A percentile compares a stretch with the other conserved stretches of the same genome.
Conservation (phyloP, 2,797 vertebrate genomes). For the Enteromius thamalakanensis region DNA sequence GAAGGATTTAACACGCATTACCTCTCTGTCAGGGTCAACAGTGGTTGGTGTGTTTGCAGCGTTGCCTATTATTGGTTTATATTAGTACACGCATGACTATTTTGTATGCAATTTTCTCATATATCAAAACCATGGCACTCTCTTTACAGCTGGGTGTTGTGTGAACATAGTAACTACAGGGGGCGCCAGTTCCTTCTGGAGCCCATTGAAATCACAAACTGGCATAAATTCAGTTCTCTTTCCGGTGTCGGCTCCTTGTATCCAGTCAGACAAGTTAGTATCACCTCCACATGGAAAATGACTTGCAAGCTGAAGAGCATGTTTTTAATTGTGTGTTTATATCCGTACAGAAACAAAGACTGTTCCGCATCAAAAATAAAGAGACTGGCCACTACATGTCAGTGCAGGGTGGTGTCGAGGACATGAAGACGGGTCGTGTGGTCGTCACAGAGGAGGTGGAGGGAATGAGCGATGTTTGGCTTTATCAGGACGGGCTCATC, state of each 20-base stretch:
- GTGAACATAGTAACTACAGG: constrained; percentile 90
- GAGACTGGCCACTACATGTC: constrained; percentile 81
- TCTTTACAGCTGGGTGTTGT: constrained; percentile 89
- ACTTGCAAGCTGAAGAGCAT: not conserved
- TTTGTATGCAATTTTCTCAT: not conserved
- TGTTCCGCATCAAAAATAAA: constrained; percentile 85
- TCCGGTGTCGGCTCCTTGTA: constrained; percentile 88
- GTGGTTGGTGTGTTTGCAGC: constrained; percentile 74
- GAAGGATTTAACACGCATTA: constrained; percentile 92
- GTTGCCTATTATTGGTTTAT: constrained; percentile 7
- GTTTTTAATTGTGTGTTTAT: not conserved
- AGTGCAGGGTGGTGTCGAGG: constrained; percentile 84
- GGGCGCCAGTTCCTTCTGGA: constrained; percentile 93
- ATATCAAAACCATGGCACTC: not conserved
- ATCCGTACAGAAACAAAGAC: constrained; percentile 78
- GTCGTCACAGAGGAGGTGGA: constrained; percentile 80
- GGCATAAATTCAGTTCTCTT: constrained; percentile 89
- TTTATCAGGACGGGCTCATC: constrained; percentile 89
- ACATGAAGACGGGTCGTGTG: constrained; percentile 89
- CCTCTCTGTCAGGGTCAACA: constrained; percentile 87
- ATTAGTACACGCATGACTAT: constrained; percentile 49
- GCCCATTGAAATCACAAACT: constrained; percentile 89
- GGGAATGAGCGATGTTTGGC: constrained; percentile 86
- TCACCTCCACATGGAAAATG: not conserved
- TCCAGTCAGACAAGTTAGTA: constrained; percentile 86